phyloP scores from a whole-genome alignment of 2,797 vertebrate genomes.

The Mormyrops attenuatus region DNA sequence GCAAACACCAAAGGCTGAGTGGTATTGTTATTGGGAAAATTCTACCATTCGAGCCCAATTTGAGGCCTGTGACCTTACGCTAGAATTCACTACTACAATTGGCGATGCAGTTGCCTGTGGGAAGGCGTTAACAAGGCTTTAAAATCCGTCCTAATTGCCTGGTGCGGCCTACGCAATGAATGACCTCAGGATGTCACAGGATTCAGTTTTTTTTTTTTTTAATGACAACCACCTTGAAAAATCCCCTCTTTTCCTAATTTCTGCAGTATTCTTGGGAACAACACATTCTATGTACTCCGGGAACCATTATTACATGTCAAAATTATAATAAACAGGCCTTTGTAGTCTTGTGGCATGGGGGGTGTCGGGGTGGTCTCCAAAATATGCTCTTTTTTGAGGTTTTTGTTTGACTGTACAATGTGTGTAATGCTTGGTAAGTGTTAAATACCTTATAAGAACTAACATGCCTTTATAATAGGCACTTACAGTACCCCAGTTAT shows the following conservation, averaged over 20 bases:
- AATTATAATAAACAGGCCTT: not conserved
- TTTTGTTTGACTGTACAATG: not conserved
- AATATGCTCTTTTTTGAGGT: not conserved
- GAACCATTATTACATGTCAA: not conserved
- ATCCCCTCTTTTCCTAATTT: not conserved
- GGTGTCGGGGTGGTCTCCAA: not conserved
- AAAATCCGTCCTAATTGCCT: not conserved
- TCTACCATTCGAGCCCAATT: not conserved
- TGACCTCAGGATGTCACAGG: not conserved
- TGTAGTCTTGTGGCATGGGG: not conserved
- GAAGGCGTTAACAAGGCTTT: not conserved
- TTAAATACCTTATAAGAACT: not conserved
- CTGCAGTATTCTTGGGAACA: not conserved
- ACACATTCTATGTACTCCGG: not conserved
- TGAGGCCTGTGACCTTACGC: not conserved
- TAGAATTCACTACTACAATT: constrained; percentile 7
- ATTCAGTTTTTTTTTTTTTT: not conserved
- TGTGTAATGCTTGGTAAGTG: not conserved
- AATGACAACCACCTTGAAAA: not conserved
- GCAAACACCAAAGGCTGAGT: not conserved
- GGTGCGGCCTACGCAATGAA: not conserved
- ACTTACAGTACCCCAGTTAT: not conserved
- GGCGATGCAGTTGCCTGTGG: not conserved
- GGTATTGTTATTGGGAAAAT: not conserved
- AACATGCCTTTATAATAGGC: not conserved